Evolutionary conservation across 2,888 invertebrate genomes (phyloP).

Genomic region (Clusia tigrina): DNA sequence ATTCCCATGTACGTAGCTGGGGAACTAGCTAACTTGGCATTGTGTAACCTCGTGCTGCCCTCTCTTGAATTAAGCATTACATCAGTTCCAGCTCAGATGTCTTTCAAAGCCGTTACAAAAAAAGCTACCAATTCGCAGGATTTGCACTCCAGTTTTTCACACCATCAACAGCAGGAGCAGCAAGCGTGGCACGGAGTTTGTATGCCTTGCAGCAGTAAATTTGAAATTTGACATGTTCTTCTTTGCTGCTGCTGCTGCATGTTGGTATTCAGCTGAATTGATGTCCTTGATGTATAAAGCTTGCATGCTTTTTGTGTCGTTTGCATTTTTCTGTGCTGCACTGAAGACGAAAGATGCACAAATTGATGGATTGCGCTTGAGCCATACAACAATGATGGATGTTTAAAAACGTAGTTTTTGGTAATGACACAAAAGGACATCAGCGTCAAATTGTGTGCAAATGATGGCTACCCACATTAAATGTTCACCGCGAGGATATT

Average conservation of each 20-base stretch:
- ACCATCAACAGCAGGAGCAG: background rate
- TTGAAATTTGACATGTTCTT: conserved; percentile 44
- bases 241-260: conserved; percentile 16
- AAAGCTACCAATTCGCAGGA: background rate
- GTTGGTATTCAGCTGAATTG: conserved; percentile 8
- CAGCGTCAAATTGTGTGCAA: background rate
- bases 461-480: background rate
- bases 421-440: background rate
- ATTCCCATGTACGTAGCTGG: too few species aligned
- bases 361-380: conserved; percentile 44
- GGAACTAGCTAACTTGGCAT: too few species aligned
- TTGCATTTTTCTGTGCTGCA: conserved; percentile 27
- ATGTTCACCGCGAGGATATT: background rate
- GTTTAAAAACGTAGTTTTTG: background rate
- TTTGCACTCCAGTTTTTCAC: background rate
- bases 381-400: conserved; percentile 10
- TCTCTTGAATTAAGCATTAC: too few species aligned
- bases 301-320: conserved; percentile 23
- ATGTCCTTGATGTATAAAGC: conserved; percentile 22
- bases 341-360: conserved; percentile 38
- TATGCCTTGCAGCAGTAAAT: conserved; percentile 17
- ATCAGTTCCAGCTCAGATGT: too few species aligned
- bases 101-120: too few species aligned
- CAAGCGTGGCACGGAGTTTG: too few species aligned
- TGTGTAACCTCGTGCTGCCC: too few species aligned